Conservation (phyloP, 2,888 invertebrate species). For the Euzetes globulus region DNA sequence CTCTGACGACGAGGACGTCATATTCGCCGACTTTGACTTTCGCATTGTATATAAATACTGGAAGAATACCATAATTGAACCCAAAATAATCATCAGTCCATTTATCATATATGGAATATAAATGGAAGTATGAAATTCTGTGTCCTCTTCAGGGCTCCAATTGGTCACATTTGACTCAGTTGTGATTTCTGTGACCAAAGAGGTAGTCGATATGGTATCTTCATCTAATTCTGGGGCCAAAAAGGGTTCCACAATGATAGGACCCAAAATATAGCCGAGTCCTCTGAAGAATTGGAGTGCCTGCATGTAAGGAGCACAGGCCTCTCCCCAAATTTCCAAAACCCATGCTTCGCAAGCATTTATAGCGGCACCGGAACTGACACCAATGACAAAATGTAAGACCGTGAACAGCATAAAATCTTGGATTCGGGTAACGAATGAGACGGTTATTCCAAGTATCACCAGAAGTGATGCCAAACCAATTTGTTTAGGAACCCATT, state of each 20-base stretch:
- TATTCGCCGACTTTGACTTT: background rate
- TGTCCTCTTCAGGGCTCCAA: background rate
- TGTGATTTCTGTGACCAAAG: background rate
- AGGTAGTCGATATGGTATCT: background rate
- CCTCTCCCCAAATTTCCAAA: conserved; percentile 24
- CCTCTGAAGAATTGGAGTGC: conserved; percentile 34
- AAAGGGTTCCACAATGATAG: conserved; percentile 28
- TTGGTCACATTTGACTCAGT: background rate
- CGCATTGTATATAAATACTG: conserved; percentile 10
- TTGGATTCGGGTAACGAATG: conserved; percentile 12
- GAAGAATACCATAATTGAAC: conserved; percentile 5
- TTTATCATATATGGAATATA: conserved; percentile 29
- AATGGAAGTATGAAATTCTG: background rate
- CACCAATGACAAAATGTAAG: conserved; percentile 20
- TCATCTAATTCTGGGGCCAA: background rate
- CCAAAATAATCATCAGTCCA: conserved; percentile 22
- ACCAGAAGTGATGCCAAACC: conserved; percentile 20
- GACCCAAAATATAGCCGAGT: conserved; percentile 31
- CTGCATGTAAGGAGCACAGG: conserved; percentile 29
- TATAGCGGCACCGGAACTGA: conserved; percentile 31
- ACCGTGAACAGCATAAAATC: background rate
- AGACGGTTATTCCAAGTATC: conserved; percentile 7
- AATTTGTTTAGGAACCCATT: conserved; percentile 22
- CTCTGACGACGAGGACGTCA: background rate
- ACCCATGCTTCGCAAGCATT: conserved; percentile 30